Conservation (phyloP, 2,888 invertebrate genomes). For the Drosophila siamana region DNA sequence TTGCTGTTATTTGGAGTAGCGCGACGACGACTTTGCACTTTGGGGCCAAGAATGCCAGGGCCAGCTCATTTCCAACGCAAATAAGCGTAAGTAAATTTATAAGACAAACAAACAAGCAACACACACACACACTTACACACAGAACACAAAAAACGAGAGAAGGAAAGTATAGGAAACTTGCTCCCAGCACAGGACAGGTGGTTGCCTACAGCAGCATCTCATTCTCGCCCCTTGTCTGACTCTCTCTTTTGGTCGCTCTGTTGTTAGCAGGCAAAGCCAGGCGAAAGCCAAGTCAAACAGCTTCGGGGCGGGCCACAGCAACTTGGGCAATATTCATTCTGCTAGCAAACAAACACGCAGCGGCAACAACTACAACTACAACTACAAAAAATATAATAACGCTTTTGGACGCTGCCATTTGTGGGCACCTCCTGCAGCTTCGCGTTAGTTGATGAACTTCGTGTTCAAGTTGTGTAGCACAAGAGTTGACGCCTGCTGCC, state of each 20-base stretch:
- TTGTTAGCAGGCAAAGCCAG: slow-evolving; percentile 55
- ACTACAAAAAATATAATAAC: slow-evolving; percentile 64
- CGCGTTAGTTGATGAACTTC: slow-evolving; percentile 77
- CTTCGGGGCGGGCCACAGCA: slow-evolving; percentile 51
- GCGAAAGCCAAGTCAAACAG: slow-evolving; percentile 76
- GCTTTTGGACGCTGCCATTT: slow-evolving; percentile 76
- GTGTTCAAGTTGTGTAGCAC: slow-evolving; percentile 81
- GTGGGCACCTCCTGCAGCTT: slow-evolving; percentile 46
- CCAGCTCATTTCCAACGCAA: slow-evolving; percentile 75
- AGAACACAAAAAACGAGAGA: slow-evolving; percentile 12
- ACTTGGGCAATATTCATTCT: slow-evolving; percentile 76
- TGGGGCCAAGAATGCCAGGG: slow-evolving; percentile 48
- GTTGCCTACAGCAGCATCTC: slow-evolving; percentile 44
- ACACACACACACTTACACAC: too few relatives aligned
- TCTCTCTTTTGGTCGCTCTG: slow-evolving; percentile 4
- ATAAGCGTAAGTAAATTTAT: slow-evolving; percentile 80
- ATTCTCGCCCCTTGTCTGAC: slow-evolving; percentile 3
- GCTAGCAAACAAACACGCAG: slow-evolving; percentile 75
- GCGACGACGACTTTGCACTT: slow-evolving; percentile 51
- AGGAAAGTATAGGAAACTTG: slow-evolving; percentile 45
- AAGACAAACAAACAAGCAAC: slow-evolving; percentile 76
- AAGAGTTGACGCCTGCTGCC: slow-evolving; percentile 78
- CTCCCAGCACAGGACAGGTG: slow-evolving; percentile 58
- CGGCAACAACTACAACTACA: slow-evolving; percentile 54
- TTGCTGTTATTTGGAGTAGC: slow-evolving; percentile 9